A percentile compares a stretch with the other conserved stretches of the same genome.
Conservation (phyloP, 1,140 invertebrate species). For the Papilio glaucus region DNA sequence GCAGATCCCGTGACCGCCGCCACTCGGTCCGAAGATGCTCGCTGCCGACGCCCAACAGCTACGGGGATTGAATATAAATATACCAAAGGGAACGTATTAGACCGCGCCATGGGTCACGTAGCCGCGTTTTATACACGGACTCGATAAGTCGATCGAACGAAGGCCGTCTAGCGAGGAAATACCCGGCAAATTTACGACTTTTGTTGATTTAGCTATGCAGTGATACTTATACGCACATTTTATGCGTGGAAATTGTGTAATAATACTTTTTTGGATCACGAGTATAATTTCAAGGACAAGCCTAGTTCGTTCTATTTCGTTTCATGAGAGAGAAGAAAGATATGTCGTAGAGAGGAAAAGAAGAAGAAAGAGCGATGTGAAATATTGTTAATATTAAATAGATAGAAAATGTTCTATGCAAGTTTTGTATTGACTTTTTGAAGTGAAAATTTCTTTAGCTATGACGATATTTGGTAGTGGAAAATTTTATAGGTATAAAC, state of each 20-base stretch:
- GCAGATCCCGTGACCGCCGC: slow-evolving; percentile 44
- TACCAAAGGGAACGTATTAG: slow-evolving; percentile 34
- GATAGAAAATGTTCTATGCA: no score
- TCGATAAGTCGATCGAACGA: slow-evolving; percentile 7
- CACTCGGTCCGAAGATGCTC: slow-evolving; percentile 56
- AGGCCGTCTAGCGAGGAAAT: not conserved
- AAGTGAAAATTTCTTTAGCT: no score
- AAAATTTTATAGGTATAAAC: no score
- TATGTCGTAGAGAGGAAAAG: not conserved
- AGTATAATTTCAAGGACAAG: not conserved
- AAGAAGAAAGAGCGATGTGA: not conserved
- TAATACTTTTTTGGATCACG: not conserved
- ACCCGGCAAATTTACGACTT: not conserved
- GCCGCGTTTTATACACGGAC: not conserved
- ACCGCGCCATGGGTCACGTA: not conserved
- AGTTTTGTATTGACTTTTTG: no score
- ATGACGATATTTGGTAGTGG: no score
- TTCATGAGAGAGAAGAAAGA: not conserved
- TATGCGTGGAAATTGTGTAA: not conserved
- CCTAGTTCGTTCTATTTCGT: not conserved
- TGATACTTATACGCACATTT: not conserved
- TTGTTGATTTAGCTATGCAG: not conserved
- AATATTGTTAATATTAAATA: no score
- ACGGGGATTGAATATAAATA: slow-evolving; percentile 52
- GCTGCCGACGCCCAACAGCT: slow-evolving; percentile 47